These are phyloP conservation scores for Apodemia hepburni DNA, from an alignment of 2,888 invertebrate genomes.

Conservation along the genomic window DNA sequence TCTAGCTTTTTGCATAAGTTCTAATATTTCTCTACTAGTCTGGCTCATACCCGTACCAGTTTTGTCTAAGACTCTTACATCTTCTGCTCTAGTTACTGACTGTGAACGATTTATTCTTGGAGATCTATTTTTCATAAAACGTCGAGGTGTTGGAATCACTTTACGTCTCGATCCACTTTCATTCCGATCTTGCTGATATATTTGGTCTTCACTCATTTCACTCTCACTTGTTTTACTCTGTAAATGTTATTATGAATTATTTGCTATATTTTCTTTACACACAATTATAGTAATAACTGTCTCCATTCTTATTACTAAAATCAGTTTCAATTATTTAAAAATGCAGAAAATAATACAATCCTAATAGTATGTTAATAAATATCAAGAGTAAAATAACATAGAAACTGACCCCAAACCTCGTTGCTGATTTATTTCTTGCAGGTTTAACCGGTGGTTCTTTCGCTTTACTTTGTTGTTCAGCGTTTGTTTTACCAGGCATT, in stretches of 20 bases:
- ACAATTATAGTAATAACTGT: slow-evolving; percentile 32
- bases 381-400: slow-evolving; percentile 60
- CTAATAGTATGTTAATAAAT: slow-evolving; percentile 64
- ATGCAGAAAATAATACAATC: slow-evolving; percentile 56
- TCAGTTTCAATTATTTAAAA: slow-evolving; percentile 36
- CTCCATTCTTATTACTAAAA: slow-evolving; percentile 34
- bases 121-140: slow-evolving; percentile 64
- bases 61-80: slow-evolving; percentile 51
- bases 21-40: slow-evolving; percentile 70
- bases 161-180: slow-evolving; percentile 53
- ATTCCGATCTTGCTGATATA: slow-evolving; percentile 45
- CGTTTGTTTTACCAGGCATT: slow-evolving; percentile 39
- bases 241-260: slow-evolving; percentile 62
- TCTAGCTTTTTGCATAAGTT: slow-evolving; percentile 70
- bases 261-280: slow-evolving; percentile 54
- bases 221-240: slow-evolving; percentile 80
- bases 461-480: slow-evolving; percentile 52
- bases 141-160: slow-evolving; percentile 61
- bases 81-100: slow-evolving; percentile 74
- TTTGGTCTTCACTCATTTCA: slow-evolving; percentile 78
- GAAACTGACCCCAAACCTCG: slow-evolving; percentile 75
- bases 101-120: slow-evolving; percentile 77
- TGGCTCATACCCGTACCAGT: slow-evolving; percentile 66
- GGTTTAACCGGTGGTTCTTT: slow-evolving; percentile 66
- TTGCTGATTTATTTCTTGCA: slow-evolving; percentile 71